These are phyloP conservation scores for Temnothorax curvispinosus DNA, from an alignment of 1,140 invertebrate species.

Conservation along the genomic window DNA sequence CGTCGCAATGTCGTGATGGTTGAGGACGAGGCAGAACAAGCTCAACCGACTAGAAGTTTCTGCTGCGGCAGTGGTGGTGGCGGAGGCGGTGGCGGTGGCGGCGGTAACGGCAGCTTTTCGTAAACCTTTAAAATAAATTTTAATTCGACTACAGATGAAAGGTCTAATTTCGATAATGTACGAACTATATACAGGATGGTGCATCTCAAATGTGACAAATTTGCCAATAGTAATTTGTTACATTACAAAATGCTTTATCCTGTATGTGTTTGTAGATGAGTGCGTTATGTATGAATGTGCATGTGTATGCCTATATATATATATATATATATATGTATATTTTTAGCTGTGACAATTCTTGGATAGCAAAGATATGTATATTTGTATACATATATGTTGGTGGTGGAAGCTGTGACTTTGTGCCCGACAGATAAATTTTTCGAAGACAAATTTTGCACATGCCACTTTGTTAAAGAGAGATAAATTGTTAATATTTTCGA, in stretches of 20 bases:
- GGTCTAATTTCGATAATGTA: constrained; percentile 58
- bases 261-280: neutral
- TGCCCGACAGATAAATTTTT: neutral
- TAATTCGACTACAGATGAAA: constrained; percentile 27
- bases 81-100: neutral
- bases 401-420: neutral
- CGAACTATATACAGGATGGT: constrained; percentile 1
- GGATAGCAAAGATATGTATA: constrained; percentile 13
- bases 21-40: constrained; percentile 86
- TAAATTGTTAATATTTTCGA: constrained; percentile 7
- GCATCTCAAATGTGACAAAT: constrained; percentile 17
- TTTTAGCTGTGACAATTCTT: constrained; percentile 28
- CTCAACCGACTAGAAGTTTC: constrained; percentile 78
- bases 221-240: constrained; percentile 5
- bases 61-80: constrained; percentile 77
- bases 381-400: neutral
- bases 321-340: constrained; percentile 22
- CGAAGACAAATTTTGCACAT: neutral
- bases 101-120: constrained; percentile 71
- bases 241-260: neutral
- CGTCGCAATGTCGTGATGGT: constrained; percentile 88
- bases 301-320: neutral
- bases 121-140: constrained; percentile 78
- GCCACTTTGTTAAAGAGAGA: neutral
- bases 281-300: constrained; percentile 15